Conservation (phyloP, 2,113 vertebrate species). For the Pterocles orientalis region DNA sequence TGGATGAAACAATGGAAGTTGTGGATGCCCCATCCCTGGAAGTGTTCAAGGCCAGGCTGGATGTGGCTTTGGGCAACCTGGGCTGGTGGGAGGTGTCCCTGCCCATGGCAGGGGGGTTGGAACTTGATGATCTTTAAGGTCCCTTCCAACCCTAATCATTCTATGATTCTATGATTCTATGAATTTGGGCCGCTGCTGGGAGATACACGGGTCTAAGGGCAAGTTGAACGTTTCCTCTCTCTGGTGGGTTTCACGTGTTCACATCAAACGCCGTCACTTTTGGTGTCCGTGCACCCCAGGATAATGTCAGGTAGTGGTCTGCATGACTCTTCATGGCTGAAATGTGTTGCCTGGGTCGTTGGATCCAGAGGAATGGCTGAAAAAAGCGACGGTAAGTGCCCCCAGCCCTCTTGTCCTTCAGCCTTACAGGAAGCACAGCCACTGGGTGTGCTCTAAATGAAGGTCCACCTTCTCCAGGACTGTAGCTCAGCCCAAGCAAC, state of each 20-base stretch:
- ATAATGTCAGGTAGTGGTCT: not conserved
- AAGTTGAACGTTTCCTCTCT: not conserved
- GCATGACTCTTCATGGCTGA: not conserved
- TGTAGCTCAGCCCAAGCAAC: not conserved
- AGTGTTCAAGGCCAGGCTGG: no score
- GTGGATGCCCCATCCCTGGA: no score
- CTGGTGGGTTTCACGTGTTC: not conserved
- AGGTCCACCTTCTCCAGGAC: not conserved
- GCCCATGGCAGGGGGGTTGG: no score
- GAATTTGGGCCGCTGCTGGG: not conserved
- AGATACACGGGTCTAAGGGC: accelerated
- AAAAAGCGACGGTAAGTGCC: not conserved
- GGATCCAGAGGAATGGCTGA: not conserved
- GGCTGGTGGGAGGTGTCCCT: no score
- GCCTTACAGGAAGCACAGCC: not conserved
- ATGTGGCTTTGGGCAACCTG: no score
- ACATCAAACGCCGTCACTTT: not conserved
- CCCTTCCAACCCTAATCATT: no score
- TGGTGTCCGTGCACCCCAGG: not conserved
- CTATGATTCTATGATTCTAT: no score
- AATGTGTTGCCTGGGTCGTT: not conserved
- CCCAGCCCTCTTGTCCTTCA: not conserved
- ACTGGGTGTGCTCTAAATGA: not conserved
- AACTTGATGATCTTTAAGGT: no score
- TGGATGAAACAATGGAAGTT: no score